Evolutionary conservation across 2,797 vertebrate genomes (phyloP).

Genomic region (Sebastes dallii): DNA sequence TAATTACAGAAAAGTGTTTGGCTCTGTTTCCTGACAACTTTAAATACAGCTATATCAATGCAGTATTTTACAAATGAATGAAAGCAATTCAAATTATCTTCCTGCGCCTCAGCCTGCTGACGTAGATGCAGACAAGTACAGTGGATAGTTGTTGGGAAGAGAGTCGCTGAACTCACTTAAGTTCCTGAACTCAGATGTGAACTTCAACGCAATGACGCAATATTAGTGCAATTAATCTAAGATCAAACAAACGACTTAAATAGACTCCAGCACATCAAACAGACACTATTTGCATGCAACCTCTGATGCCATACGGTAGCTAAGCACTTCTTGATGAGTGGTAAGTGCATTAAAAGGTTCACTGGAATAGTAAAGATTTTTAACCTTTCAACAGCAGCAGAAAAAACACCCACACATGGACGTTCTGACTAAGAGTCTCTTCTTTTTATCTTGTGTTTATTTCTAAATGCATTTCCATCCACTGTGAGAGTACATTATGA

Average conservation of each 20-base stretch:
- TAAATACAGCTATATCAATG: not conserved
- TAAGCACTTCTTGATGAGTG: conserved; percentile 17
- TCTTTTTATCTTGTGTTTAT: not conserved
- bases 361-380: not conserved
- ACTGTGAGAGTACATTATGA: not conserved
- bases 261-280: conserved; percentile 13
- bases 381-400: conserved; percentile 2
- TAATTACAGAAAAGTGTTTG: not conserved
- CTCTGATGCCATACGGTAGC: conserved; percentile 1
- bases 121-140: not conserved
- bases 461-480: not conserved
- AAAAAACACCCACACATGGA: not conserved
- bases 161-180: not conserved
- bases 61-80: not conserved
- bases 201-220: not conserved
- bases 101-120: not conserved
- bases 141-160: not conserved
- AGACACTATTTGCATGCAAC: not conserved
- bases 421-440: not conserved
- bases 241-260: not conserved
- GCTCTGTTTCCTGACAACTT: not conserved
- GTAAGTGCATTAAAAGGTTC: conserved; percentile 28
- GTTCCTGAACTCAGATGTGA: not conserved
- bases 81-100: not conserved
- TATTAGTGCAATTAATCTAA: not conserved